These are phyloP conservation scores for Cosmorhoe ocellata DNA, from an alignment of 2,888 invertebrate species.

Conservation along the genomic window DNA sequence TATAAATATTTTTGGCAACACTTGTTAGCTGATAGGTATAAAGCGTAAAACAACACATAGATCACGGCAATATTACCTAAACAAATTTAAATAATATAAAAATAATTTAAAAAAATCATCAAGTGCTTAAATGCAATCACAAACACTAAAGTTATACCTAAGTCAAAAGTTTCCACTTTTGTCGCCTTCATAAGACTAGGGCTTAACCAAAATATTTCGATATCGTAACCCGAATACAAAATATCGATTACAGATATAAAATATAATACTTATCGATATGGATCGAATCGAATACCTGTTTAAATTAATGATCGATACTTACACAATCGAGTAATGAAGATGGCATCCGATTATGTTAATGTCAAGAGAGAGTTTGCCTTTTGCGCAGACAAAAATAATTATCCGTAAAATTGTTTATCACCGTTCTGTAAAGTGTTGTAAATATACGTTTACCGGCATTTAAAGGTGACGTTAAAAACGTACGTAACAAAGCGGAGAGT, in stretches of 20 bases:
- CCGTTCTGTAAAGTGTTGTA: constrained; percentile 30
- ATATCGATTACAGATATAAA: constrained; percentile 37
- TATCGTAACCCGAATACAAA: constrained; percentile 38
- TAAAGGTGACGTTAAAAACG: constrained; percentile 14
- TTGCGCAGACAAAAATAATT: constrained; percentile 40
- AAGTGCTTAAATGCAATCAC: no score
- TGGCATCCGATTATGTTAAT: constrained; percentile 50
- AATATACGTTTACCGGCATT: constrained; percentile 17
- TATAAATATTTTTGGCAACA: no score
- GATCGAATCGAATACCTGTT: constrained; percentile 42
- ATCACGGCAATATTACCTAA: no score
- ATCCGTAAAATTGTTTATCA: constrained; percentile 38
- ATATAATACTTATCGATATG: constrained; percentile 37
- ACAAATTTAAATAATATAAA: no score
- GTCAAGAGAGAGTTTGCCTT: constrained; percentile 41
- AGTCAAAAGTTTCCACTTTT: background rate
- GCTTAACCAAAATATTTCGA: constrained; percentile 23
- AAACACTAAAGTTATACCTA: no score
- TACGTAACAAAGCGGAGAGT: no score
- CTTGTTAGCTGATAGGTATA: no score
- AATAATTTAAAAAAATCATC: no score
- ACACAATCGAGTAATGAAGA: constrained; percentile 50
- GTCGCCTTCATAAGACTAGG: background rate
- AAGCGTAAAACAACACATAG: no score
- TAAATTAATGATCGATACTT: constrained; percentile 48